Base-by-base conservation (phyloP, 2,113 vertebrate genomes). In the Emydocephalus ijimae region DNA sequence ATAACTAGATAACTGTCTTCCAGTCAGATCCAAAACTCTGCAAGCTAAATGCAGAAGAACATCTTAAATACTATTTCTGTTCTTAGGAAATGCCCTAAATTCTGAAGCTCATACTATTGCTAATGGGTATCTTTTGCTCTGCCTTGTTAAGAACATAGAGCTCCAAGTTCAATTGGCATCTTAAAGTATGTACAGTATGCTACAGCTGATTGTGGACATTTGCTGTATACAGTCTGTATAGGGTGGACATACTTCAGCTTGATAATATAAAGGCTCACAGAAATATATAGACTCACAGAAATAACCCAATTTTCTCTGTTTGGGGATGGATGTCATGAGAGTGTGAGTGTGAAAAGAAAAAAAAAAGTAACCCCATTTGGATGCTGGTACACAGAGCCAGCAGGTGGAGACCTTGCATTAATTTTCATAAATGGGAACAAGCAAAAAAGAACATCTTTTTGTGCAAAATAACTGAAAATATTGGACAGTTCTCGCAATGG, bases 401-500 rank as follows among this genome's bases (percentile, higher is more conserved):
- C 93, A 97, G 97, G 48, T 96, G 97, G 97, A 96, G 96, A 95
- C 95, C 86, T 97, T 95, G 95, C 92, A 95, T 95, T 96, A 96
- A n/a, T 12, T 96, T 96, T 96, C 61, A 39, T 24, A 94, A 93
- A 89, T 8, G 20, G 0, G 11, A 87, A n/a, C 91, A 90, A 93
- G 94, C 93, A 92, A 91, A 93, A 85, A 89, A 9, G 85, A 88
- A 87, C 43, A 92, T 81, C 56, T 87, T 94, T 96, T 95, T 96
- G 85, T 69, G 89, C 43, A 96, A 96, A 96, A 95, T 91, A 90
- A 92, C 91, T 91, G 93, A 96, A 95, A 85, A 50, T 59, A 94
- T 95, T 96, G 95, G 94, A 94, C 55, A 91, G 74, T 92, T 94
- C 57, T 91, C 93, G 34, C 92, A 95, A 55, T 92, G 92, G 95